These are phyloP conservation scores for Sinotaia quadrata DNA, from an alignment of 2,888 invertebrate species.

Conservation along the genomic window DNA sequence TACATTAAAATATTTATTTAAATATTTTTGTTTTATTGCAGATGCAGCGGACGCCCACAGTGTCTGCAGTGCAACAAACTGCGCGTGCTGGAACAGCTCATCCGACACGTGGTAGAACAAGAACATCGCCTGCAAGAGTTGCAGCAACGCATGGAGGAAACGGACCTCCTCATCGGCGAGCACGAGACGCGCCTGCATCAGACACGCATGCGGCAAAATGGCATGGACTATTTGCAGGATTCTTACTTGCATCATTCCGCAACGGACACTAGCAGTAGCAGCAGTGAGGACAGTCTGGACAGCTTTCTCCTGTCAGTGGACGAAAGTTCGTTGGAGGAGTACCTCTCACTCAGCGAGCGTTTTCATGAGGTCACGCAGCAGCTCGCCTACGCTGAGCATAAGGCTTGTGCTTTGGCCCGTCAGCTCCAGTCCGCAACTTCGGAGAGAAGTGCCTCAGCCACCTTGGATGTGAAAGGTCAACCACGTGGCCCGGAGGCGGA, in stretches of 20 bases:
- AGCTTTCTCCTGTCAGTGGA: constrained; percentile 14
- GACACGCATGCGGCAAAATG: constrained; percentile 49
- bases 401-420: background rate
- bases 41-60: background rate
- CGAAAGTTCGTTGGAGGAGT: constrained; percentile 27
- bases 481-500: constrained; percentile 27
- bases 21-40: background rate
- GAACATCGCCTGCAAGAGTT: constrained; percentile 77
- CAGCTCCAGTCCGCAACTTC: constrained; percentile 16
- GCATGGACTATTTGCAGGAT: constrained; percentile 58
- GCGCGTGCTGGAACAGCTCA: constrained; percentile 56
- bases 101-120: constrained; percentile 77
- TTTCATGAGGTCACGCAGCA: constrained; percentile 16
- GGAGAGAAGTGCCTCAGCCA: background rate
- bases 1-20: background rate
- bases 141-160: constrained; percentile 75
- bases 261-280: constrained; percentile 52
- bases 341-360: constrained; percentile 19
- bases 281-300: constrained; percentile 47
- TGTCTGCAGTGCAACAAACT: constrained; percentile 39
- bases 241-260: constrained; percentile 53
- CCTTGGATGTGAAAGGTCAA: constrained; percentile 3
- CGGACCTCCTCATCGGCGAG: constrained; percentile 84
- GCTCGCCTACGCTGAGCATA: constrained; percentile 9
- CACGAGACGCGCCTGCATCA: constrained; percentile 62